Base-by-base conservation (phyloP, 2,888 invertebrate genomes). In the Craniophora ligustri region DNA sequence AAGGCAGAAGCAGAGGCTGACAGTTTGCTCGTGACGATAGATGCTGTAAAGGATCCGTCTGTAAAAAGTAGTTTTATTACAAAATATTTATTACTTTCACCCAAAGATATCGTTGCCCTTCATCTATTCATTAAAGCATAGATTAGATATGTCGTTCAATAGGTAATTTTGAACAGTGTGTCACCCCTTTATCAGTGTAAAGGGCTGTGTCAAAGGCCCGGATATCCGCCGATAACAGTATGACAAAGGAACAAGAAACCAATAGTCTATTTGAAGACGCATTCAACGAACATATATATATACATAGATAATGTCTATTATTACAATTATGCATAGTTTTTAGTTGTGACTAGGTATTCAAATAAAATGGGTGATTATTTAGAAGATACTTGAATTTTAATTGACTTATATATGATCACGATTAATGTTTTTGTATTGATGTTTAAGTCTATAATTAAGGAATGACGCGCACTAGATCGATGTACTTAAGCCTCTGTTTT, bases 191-290 rank as follows among this genome's bases (percentile, higher is more conserved):
- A 68, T 72, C 62, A 56, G 28, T 15, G 63, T 41, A 18, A 38
- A 56, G 62, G 56, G 66, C 49, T 32, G 48, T 42, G 57, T 42
- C 47, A 45, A 71, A 74, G 71, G 67, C 58, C 70, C 75, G 81
- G 81, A 81, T 68, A 65, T 81, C 79, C 81, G 72, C 31, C 65
- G 79, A 78, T 78, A 81, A 67, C 67, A 56, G 54, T 44, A 65
- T 65, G 66, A 71, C 73, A 76, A 65, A 72, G 59, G 53, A 40
- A 50, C 54, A 60, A 67, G 59, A 38, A 67, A 63, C 47, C 56
- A 31, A 55, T 60, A 35, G 41, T 59, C 65, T 59, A 65, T 53
- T 65, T 38, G 26, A 53, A 59, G 48, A 45, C 26, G 3, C 36
- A 51, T 42, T 50, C 11, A 47, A 50, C 31, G 31, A 30, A 42